A percentile compares a stretch with the other conserved stretches of the same genome.
Evolutionary conservation across 2,113 vertebrate species (phyloP).

Genomic region (Spea bombifrons): DNA sequence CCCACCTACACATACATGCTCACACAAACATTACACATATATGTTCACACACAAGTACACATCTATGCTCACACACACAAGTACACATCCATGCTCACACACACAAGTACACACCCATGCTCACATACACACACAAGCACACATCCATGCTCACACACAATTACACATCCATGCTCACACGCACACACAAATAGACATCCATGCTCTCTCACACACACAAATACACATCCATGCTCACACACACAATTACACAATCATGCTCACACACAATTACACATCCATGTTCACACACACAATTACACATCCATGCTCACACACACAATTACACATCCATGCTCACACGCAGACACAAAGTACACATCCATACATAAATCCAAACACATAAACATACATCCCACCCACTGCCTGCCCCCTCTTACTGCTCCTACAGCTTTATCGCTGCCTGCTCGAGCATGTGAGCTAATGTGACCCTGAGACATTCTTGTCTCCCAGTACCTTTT

Average conservation of each 20-base stretch:
- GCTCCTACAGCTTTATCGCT: too few species aligned
- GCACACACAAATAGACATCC: background rate
- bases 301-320: background rate
- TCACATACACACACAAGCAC: background rate
- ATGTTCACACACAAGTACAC: background rate
- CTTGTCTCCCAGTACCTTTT: too few species aligned
- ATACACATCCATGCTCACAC: background rate
- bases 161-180: background rate
- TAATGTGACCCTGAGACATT: too few species aligned
- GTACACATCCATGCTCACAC: background rate
- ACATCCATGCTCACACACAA: background rate
- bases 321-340: background rate
- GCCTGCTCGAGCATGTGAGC: too few species aligned
- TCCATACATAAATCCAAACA: background rate
- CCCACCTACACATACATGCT: background rate
- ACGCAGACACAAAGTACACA: background rate
- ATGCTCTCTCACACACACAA: background rate
- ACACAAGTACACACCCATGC: background rate
- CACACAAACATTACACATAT: background rate
- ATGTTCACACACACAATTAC: background rate
- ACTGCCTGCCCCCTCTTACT: too few species aligned
- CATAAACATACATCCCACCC: background rate
- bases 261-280: background rate
- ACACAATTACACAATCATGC: background rate
- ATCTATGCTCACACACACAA: background rate